These are phyloP conservation scores for Empis stercorea DNA, from an alignment of 2,888 invertebrate species.

Conservation along the genomic window DNA sequence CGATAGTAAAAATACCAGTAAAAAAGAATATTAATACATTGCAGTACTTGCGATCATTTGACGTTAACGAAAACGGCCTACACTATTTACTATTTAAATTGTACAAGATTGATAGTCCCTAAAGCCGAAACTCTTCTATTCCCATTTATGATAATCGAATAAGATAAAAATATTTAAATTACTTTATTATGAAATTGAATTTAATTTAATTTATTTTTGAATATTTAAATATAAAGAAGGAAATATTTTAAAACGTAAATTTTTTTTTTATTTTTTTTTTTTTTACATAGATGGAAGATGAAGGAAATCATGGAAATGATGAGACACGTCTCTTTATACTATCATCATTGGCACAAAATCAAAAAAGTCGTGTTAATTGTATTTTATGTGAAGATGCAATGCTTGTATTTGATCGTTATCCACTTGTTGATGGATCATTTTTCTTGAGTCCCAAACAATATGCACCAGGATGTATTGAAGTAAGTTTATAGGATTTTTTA, in stretches of 20 bases:
- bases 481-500: too few relatives aligned
- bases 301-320: constrained; percentile 96
- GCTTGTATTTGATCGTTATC: constrained; percentile 93
- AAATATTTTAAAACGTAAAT: not conserved
- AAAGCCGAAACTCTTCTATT: too few relatives aligned
- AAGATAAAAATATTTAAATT: not conserved
- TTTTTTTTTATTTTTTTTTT: constrained; percentile 6
- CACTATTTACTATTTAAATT: too few relatives aligned
- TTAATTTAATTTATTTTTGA: not conserved
- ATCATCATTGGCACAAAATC: constrained; percentile 84
- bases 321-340: constrained; percentile 93
- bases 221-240: not conserved
- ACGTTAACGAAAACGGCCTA: too few relatives aligned
- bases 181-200: too few relatives aligned
- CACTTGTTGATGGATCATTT: constrained; percentile 94
- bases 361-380: constrained; percentile 73
- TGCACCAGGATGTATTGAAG: constrained; percentile 75
- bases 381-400: constrained; percentile 79
- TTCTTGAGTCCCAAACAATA: constrained; percentile 92
- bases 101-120: too few relatives aligned
- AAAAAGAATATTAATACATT: too few relatives aligned
- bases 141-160: too few relatives aligned
- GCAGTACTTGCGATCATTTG: too few relatives aligned
- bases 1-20: too few relatives aligned
- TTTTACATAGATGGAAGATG: constrained; percentile 83